Evolutionary conservation across 2,113 vertebrate genomes (phyloP).

Genomic region (Menidia beryllina): DNA sequence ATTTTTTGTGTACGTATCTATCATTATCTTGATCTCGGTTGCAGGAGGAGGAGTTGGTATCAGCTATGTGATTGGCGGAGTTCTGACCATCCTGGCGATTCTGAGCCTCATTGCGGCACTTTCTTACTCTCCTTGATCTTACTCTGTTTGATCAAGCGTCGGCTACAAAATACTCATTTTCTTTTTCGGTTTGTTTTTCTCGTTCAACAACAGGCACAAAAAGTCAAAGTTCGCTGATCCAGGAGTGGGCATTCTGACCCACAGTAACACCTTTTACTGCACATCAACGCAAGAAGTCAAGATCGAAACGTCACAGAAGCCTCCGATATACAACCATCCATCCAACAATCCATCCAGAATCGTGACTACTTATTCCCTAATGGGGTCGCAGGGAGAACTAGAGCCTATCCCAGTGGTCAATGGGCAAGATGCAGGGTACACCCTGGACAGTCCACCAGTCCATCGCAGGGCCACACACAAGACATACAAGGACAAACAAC

Average conservation of each 20-base stretch:
- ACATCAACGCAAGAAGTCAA: slow-evolving; percentile 99
- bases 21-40: slow-evolving; percentile 52
- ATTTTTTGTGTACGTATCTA: too few species aligned
- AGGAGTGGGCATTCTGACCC: slow-evolving; percentile 93
- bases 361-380: too few species aligned
- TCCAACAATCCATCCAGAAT: too few species aligned
- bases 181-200: neutral
- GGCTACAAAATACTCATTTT: neutral
- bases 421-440: too few species aligned
- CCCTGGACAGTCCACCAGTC: too few species aligned
- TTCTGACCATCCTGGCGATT: slow-evolving; percentile 91
- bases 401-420: too few species aligned
- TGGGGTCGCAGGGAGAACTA: too few species aligned
- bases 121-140: too few species aligned
- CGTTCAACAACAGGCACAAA: slow-evolving; percentile 86
- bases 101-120: slow-evolving; percentile 88
- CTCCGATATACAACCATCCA: slow-evolving; percentile 91
- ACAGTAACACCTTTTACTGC: slow-evolving; percentile 97
- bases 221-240: slow-evolving; percentile 95
- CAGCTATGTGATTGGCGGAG: slow-evolving; percentile 93
- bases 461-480: too few species aligned
- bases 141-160: neutral
- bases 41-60: slow-evolving; percentile 92
- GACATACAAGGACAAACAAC: too few species aligned
- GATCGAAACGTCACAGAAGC: slow-evolving; percentile 94